Percentiles rank a stretch among this genome's conserved stretches.
These are phyloP conservation scores for Percina caprodes DNA, from an alignment of 2,113 vertebrate species.

Conservation along the genomic window DNA sequence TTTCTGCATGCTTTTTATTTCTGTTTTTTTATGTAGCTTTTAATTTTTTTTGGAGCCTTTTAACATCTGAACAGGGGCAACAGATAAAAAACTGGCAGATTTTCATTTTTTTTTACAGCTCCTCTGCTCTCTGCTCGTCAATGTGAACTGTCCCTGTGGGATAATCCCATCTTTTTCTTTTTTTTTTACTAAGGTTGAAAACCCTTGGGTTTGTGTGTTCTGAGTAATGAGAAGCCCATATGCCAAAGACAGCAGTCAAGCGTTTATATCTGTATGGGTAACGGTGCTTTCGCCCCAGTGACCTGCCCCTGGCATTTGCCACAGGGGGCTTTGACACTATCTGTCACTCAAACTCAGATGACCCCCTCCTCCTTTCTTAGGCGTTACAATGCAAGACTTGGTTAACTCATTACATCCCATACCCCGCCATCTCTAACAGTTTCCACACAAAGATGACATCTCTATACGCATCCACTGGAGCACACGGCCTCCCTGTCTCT, in stretches of 20 bases:
- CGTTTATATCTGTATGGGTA: conserved; percentile 63
- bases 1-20: neutral
- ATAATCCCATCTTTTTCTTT: too few species aligned
- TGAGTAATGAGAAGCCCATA: conserved; percentile 22
- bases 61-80: conserved; percentile 2
- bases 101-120: neutral
- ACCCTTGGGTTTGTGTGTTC: conserved; percentile 31
- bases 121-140: conserved; percentile 25
- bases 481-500: conserved; percentile 27
- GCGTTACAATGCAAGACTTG: conserved; percentile 35
- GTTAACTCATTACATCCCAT: conserved; percentile 43
- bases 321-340: conserved; percentile 51
- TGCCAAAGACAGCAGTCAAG: conserved; percentile 67
- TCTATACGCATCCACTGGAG: conserved; percentile 27
- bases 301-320: conserved; percentile 72
- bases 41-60: neutral
- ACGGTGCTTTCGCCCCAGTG: conserved; percentile 60
- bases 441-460: conserved; percentile 49
- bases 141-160: neutral
- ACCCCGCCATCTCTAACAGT: conserved; percentile 17
- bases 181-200: conserved; percentile 28
- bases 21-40: neutral
- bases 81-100: neutral
- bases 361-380: conserved; percentile 2
- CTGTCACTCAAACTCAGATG: conserved; percentile 71